These are phyloP conservation scores for Tetramorium bicarinatum DNA, from an alignment of 2,888 invertebrate genomes.

Conservation along the genomic window DNA sequence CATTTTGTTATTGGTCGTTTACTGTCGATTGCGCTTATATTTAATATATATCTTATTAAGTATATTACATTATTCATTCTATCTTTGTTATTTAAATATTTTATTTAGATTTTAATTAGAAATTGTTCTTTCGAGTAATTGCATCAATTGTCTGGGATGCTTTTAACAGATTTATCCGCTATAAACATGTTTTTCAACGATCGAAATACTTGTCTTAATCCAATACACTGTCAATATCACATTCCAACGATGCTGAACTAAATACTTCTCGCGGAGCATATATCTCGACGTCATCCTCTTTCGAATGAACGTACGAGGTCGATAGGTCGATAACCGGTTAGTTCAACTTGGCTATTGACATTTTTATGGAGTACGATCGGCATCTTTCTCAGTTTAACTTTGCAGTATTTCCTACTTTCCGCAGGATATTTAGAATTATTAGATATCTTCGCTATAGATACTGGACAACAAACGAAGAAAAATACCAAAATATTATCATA, in stretches of 20 bases:
- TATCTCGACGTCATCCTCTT: conserved; percentile 55
- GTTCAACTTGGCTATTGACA: conserved; percentile 70
- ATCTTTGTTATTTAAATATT: neutral
- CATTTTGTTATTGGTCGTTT: conserved; percentile 47
- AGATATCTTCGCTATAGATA: neutral
- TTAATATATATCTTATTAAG: neutral
- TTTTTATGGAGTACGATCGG: conserved; percentile 64
- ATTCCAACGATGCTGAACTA: conserved; percentile 16
- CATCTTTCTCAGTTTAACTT: conserved; percentile 42
- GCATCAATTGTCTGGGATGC: neutral
- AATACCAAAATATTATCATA: neutral
- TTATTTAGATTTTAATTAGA: conserved; percentile 11
- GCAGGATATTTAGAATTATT: neutral
- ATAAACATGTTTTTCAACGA: conserved; percentile 29
- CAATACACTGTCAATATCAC: conserved; percentile 29
- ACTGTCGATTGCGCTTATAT: neutral
- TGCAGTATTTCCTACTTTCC: conserved; percentile 21
- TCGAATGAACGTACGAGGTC: conserved; percentile 67
- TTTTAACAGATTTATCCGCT: neutral
- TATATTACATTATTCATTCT: neutral
- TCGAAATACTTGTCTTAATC: conserved; percentile 38
- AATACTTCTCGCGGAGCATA: conserved; percentile 55
- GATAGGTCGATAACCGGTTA: conserved; percentile 67
- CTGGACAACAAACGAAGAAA: neutral
- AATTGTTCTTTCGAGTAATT: neutral